Evolutionary conservation across 1,140 invertebrate genomes (phyloP).

Genomic region (Agraylea sexmaculata): DNA sequence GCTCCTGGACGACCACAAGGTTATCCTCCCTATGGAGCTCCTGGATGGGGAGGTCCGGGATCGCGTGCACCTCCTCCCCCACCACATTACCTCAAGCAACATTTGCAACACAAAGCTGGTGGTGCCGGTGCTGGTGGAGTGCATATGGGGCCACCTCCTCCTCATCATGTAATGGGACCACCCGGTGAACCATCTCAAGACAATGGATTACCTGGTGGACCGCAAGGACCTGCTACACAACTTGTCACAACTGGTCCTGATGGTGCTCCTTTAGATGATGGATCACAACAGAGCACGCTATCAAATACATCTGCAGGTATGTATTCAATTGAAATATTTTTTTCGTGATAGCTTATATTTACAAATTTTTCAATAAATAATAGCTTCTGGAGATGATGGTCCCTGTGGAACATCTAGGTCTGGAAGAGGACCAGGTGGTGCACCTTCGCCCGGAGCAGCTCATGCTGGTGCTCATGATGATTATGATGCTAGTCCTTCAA

Average conservation of each 20-base stretch:
- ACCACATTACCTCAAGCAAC: slow-evolving; percentile 48
- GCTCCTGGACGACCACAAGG: slow-evolving; percentile 27
- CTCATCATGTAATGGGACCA: slow-evolving; percentile 42
- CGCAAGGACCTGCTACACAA: slow-evolving; percentile 60
- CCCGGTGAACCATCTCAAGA: slow-evolving; percentile 45
- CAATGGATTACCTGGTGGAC: slow-evolving; percentile 44
- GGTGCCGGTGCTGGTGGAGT: slow-evolving; percentile 38
- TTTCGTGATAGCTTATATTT: not conserved
- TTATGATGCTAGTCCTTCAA: slow-evolving; percentile 75
- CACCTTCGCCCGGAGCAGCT: slow-evolving; percentile 64
- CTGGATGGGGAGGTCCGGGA: slow-evolving; percentile 21
- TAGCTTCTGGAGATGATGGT: slow-evolving; percentile 76
- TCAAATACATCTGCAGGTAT: slow-evolving; percentile 80
- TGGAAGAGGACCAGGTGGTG: slow-evolving; percentile 34
- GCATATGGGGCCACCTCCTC: slow-evolving; percentile 42
- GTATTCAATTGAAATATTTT: slow-evolving; percentile 13
- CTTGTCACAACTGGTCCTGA: slow-evolving; percentile 79
- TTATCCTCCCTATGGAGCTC: slow-evolving; percentile 20
- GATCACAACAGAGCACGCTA: slow-evolving; percentile 81
- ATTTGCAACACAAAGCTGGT: slow-evolving; percentile 52
- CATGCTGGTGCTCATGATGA: slow-evolving; percentile 80
- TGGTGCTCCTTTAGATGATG: slow-evolving; percentile 76
- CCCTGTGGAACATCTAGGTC: slow-evolving; percentile 57
- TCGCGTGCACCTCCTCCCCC: slow-evolving; percentile 32
- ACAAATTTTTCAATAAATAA: slow-evolving; percentile 3